Percentiles rank a stretch among this genome's conserved stretches.
These are phyloP conservation scores for Phallusia fumigata DNA, from an alignment of 23 tunicate species.

Conservation along the genomic window DNA sequence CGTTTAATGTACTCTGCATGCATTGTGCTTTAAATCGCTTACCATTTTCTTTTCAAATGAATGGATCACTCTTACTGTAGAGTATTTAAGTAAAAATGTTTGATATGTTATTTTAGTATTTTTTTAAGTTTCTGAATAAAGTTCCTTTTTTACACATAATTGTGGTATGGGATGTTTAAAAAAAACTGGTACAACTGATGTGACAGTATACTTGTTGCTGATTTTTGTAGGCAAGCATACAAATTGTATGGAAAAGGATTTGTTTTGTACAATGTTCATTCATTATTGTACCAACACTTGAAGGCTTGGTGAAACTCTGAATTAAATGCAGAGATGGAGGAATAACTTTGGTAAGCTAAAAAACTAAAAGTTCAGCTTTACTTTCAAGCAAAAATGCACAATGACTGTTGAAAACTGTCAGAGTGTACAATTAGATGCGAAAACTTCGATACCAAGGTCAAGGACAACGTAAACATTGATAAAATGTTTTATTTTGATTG, in stretches of 20 bases:
- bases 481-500: background rate
- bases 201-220: background rate
- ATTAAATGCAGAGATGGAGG: too few species aligned
- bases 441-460: background rate
- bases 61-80: too few species aligned
- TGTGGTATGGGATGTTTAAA: conserved; percentile 23
- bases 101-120: too few species aligned
- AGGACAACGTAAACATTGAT: background rate
- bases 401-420: background rate
- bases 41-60: too few species aligned
- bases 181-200: background rate
- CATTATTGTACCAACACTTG: background rate
- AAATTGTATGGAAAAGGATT: background rate
- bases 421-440: background rate
- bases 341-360: too few species aligned
- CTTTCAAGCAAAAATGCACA: too few species aligned
- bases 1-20: too few species aligned
- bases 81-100: too few species aligned
- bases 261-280: background rate
- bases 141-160: too few species aligned
- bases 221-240: conserved; percentile 20
- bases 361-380: background rate
- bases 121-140: too few species aligned
- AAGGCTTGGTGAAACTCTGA: too few species aligned
- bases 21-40: too few species aligned